phyloP scores from a whole-genome alignment of 2,888 invertebrate genomes.

The Pheosia gnoma region DNA sequence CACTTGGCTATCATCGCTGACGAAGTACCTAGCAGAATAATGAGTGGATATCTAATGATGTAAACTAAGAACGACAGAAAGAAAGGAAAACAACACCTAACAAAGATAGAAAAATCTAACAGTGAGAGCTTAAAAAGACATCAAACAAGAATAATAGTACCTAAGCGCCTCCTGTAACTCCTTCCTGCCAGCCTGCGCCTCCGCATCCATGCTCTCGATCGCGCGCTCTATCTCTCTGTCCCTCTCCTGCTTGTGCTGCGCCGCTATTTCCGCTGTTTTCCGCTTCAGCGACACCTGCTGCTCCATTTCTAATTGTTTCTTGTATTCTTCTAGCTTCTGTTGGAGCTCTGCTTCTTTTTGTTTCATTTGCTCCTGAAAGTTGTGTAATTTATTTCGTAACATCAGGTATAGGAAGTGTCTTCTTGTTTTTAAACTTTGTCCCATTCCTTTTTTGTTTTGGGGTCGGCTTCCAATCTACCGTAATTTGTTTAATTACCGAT shows the following conservation, averaged over 20 bases:
- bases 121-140: too few species aligned
- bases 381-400: neutral
- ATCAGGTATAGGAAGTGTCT: too few species aligned
- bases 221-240: conserved; percentile 91
- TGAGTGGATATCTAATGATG: too few species aligned
- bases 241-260: conserved; percentile 88
- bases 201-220: conserved; percentile 87
- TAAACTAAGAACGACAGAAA: too few species aligned
- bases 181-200: conserved; percentile 83
- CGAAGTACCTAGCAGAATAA: too few species aligned
- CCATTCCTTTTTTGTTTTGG: too few species aligned
- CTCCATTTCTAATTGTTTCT: conserved; percentile 85
- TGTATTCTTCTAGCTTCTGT: conserved; percentile 86
- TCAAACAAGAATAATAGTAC: conserved; percentile 23
- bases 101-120: too few species aligned
- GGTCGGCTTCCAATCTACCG: too few species aligned
- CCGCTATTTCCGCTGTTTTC: conserved; percentile 87
- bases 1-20: too few species aligned
- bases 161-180: conserved; percentile 86
- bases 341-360: conserved; percentile 85
- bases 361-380: conserved; percentile 70
- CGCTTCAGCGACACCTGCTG: conserved; percentile 85
- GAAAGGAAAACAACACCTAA: too few species aligned
- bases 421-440: too few species aligned
- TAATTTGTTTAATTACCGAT: too few species aligned